A percentile compares a stretch with the other conserved stretches of the same genome.
Conservation (phyloP, 2,888 invertebrate genomes). For the Morpho deidamia region DNA sequence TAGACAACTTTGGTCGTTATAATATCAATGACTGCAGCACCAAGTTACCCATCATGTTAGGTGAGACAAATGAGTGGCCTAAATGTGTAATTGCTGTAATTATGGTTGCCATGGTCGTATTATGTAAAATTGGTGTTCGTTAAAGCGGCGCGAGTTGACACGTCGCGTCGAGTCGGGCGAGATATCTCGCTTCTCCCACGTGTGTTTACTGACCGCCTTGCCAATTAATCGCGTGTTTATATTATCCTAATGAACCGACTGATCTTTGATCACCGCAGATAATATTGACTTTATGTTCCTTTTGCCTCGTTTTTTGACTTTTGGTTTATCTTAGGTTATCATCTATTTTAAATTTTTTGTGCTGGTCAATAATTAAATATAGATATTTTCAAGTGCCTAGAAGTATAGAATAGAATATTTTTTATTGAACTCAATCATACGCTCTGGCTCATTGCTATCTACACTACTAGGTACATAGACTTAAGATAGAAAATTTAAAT, state of each 20-base stretch:
- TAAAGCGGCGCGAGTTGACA: conserved; percentile 7
- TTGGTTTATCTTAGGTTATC: conserved; percentile 8
- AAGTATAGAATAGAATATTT: background rate
- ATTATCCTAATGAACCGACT: conserved; percentile 26
- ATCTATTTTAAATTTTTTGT: background rate
- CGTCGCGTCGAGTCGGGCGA: conserved; percentile 10
- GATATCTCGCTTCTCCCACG: conserved; percentile 24
- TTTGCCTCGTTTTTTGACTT: conserved; percentile 2
- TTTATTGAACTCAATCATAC: no score
- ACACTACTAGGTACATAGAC: no score
- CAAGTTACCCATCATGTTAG: no score
- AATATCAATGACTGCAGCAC: no score
- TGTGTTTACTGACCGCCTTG: conserved; percentile 29
- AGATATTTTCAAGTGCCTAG: background rate
- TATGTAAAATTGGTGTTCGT: conserved; percentile 2
- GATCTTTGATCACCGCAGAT: conserved; percentile 18
- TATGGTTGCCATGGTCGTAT: background rate
- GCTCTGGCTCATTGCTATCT: no score
- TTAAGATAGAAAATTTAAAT: no score
- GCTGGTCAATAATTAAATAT: background rate
- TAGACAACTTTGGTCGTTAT: no score
- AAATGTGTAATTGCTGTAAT: no score
- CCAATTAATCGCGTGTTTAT: conserved; percentile 41
- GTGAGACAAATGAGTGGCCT: no score
- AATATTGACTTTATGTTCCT: conserved; percentile 7